These are phyloP conservation scores for Bovichtus variegatus DNA, from an alignment of 2,797 vertebrate species.

Conservation along the genomic window DNA sequence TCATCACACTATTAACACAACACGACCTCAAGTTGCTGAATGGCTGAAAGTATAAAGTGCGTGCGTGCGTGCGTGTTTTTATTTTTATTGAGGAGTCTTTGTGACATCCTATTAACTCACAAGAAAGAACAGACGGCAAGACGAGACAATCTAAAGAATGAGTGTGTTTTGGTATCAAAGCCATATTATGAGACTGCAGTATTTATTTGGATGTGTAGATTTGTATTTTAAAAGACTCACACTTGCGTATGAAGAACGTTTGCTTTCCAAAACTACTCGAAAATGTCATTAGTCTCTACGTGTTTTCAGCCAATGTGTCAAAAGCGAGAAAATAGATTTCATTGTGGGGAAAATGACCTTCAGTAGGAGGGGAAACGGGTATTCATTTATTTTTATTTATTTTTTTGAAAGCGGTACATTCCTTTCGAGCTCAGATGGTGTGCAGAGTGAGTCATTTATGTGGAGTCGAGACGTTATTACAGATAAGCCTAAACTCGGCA, in stretches of 20 bases:
- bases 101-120: background rate
- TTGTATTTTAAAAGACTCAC: background rate
- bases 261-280: background rate
- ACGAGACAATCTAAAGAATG: background rate
- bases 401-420: background rate
- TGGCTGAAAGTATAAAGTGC: no score
- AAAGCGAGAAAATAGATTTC: slow-evolving; percentile 1
- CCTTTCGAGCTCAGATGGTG: background rate
- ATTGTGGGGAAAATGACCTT: slow-evolving; percentile 4
- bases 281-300: background rate
- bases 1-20: background rate
- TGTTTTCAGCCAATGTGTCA: background rate
- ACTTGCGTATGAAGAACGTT: background rate
- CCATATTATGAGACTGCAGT: background rate
- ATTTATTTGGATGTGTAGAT: background rate
- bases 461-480: slow-evolving; percentile 15
- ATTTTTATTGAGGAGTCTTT: background rate
- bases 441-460: slow-evolving; percentile 25
- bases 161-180: background rate
- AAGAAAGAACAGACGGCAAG: background rate
- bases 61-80: no score
- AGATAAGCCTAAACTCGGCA: slow-evolving; percentile 33
- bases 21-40: background rate
- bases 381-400: background rate
- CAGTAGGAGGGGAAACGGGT: background rate